phyloP scores from a whole-genome alignment of 2,797 vertebrate genomes.

The Gephyroberyx darwinii region DNA sequence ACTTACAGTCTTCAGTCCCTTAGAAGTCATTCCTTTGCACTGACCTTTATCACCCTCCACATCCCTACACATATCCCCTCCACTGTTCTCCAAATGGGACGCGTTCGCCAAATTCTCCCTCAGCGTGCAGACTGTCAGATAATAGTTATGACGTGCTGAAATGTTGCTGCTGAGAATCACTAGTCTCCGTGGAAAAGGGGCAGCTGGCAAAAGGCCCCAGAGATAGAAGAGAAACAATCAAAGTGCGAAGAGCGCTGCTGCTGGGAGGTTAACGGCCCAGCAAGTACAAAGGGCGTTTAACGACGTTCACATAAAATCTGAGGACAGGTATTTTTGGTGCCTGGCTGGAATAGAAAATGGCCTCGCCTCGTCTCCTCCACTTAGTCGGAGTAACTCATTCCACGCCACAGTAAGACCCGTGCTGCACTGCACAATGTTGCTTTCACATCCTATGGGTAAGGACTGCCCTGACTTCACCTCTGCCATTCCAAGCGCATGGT shows the following conservation, averaged over 20 bases:
- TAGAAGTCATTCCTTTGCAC: conserved; percentile 1
- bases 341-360: conserved; percentile 45
- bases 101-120: conserved; percentile 15
- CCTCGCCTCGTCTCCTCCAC: conserved; percentile 27
- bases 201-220: conserved; percentile 27
- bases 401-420: conserved; percentile 9
- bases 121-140: conserved; percentile 9
- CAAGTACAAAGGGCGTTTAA: conserved; percentile 69
- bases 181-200: conserved; percentile 29
- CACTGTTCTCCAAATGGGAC: conserved; percentile 30
- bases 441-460: conserved; percentile 25
- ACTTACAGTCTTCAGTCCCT: background rate
- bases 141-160: conserved; percentile 33
- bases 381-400: conserved; percentile 17
- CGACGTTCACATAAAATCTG: conserved; percentile 59
- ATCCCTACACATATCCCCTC: conserved; percentile 13
- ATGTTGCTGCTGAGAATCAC: conserved; percentile 39
- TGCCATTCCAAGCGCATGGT: conserved; percentile 43
- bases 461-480: conserved; percentile 44
- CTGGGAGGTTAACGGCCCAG: conserved; percentile 59
- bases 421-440: conserved; percentile 20
- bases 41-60: conserved; percentile 29
- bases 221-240: conserved; percentile 31
- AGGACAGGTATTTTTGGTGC: conserved; percentile 69
- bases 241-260: conserved; percentile 37